These are phyloP conservation scores for Anneissia japonica DNA, from an alignment of 35 echinoderm and acorn worm genomes.

Conservation along the genomic window DNA sequence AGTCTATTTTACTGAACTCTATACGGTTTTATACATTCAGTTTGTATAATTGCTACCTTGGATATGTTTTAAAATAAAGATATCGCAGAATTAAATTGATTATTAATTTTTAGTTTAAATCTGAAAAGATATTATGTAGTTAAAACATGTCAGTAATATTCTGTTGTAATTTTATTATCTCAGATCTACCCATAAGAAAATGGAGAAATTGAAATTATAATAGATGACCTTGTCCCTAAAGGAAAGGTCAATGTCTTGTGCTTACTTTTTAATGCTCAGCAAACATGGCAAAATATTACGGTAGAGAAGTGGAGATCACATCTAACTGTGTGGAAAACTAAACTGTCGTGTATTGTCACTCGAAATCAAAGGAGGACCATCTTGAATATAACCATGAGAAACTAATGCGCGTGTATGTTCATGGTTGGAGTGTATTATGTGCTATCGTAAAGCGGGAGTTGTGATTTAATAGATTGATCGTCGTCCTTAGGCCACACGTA, in stretches of 20 bases:
- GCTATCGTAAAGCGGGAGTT: not conserved
- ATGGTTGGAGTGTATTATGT: not conserved
- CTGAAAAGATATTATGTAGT: not conserved
- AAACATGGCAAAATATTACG: not conserved
- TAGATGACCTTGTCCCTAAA: not conserved
- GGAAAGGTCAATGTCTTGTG: not conserved
- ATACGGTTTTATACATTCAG: not conserved
- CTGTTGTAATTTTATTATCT: not conserved
- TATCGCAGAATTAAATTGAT: too few relatives aligned
- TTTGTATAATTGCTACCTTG: not conserved
- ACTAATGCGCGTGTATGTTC: not conserved
- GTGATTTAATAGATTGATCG: not conserved
- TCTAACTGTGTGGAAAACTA: not conserved
- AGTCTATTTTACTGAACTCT: not conserved
- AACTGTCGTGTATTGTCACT: not conserved
- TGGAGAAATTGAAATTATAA: not conserved
- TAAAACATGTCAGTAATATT: not conserved
- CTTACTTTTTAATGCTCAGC: constrained; percentile 1
- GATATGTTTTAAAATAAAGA: too few relatives aligned
- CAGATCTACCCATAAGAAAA: not conserved
- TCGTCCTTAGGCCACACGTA: not conserved
- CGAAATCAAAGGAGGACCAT: not conserved
- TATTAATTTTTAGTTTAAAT: too few relatives aligned
- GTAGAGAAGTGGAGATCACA: not conserved
- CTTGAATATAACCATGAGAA: not conserved